Conservation (phyloP, 2,888 invertebrate species). For the Chloromyia formosa region DNA sequence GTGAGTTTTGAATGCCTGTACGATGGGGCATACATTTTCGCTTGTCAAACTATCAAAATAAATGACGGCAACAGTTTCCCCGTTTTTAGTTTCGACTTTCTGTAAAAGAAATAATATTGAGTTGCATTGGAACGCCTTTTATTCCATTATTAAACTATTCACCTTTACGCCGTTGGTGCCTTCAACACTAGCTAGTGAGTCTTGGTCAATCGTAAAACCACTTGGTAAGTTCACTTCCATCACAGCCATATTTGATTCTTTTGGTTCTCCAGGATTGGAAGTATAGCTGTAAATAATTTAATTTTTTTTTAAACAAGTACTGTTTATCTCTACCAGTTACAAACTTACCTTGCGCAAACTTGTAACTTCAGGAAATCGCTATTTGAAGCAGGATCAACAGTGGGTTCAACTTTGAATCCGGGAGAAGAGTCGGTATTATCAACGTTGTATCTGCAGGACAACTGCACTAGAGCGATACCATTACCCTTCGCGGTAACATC, state of each 20-base stretch:
- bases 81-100: constrained; percentile 75
- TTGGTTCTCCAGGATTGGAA: constrained; percentile 60
- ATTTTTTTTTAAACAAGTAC: not conserved
- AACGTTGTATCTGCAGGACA: constrained; percentile 79
- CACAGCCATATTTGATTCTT: constrained; percentile 81
- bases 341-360: constrained; percentile 76
- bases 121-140: constrained; percentile 2
- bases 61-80: constrained; percentile 71
- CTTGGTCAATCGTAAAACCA: constrained; percentile 86
- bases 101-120: constrained; percentile 46
- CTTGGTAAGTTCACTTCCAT: constrained; percentile 91
- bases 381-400: constrained; percentile 85
- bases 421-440: constrained; percentile 89
- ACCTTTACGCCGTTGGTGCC: constrained; percentile 65
- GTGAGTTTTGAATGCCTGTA: constrained; percentile 85
- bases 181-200: constrained; percentile 75
- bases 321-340: not conserved
- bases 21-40: constrained; percentile 82
- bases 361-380: constrained; percentile 83
- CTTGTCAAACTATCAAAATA: constrained; percentile 78
- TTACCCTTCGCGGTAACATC: constrained; percentile 77
- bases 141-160: not conserved
- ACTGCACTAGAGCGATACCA: constrained; percentile 78
- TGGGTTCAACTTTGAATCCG: constrained; percentile 84
- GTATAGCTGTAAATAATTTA: constrained; percentile 55